Percentiles rank a stretch among this genome's conserved stretches.
Evolutionary conservation across 2,888 invertebrate species (phyloP).

Genomic region (Pandemis corylana): DNA sequence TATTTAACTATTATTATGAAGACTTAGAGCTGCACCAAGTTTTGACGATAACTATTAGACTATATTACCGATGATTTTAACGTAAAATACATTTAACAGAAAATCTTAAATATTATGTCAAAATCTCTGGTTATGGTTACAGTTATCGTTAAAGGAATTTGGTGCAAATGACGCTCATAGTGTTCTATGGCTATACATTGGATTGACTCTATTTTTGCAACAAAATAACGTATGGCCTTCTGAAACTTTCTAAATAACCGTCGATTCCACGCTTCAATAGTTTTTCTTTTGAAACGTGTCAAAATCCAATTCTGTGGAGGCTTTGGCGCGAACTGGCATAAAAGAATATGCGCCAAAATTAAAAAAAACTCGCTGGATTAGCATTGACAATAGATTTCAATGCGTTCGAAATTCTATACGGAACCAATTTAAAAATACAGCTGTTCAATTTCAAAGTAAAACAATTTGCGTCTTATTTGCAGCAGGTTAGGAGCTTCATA

Average conservation of each 20-base stretch:
- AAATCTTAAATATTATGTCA: too few relatives aligned
- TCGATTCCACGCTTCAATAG: slow-evolving; percentile 37
- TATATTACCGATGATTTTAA: too few relatives aligned
- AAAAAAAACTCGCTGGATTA: slow-evolving; percentile 57
- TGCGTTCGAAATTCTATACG: slow-evolving; percentile 44
- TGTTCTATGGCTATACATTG: not conserved
- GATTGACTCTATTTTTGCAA: not conserved
- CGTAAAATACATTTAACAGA: too few relatives aligned
- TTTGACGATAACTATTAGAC: too few relatives aligned
- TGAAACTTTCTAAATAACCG: slow-evolving; percentile 2
- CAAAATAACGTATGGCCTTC: not conserved
- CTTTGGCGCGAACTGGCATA: slow-evolving; percentile 46
- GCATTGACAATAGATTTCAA: slow-evolving; percentile 53
- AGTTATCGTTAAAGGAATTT: too few relatives aligned
- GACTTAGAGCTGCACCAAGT: too few relatives aligned
- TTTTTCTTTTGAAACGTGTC: slow-evolving; percentile 39
- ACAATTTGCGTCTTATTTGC: not conserved
- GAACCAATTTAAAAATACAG: slow-evolving; percentile 19
- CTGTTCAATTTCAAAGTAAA: not conserved
- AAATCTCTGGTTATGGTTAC: too few relatives aligned
- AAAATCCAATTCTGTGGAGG: slow-evolving; percentile 47
- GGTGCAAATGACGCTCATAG: too few relatives aligned
- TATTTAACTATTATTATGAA: too few relatives aligned
- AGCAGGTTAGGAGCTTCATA: not conserved
- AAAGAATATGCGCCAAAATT: slow-evolving; percentile 44